phyloP scores from a whole-genome alignment of 92 coral and sea anemone species.

The Actinernus sp. region DNA sequence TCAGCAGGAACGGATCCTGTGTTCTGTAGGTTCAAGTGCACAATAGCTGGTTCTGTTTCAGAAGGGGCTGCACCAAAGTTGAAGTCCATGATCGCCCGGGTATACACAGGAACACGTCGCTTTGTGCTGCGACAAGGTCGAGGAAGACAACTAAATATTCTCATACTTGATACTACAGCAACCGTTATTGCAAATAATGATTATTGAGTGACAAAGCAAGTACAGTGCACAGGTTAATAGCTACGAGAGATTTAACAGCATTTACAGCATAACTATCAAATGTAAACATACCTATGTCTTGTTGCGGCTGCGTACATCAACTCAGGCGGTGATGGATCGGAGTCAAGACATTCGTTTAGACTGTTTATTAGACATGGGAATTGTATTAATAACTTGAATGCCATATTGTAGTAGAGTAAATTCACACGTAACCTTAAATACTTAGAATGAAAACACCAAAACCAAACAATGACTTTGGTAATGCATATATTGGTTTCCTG shows the following conservation, averaged over 20 bases:
- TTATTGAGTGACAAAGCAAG: no score
- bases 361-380: constrained; percentile 31
- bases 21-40: constrained; percentile 86
- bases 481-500: no score
- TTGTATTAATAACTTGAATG: not conserved
- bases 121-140: constrained; percentile 74
- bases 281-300: constrained; percentile 77
- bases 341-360: constrained; percentile 90
- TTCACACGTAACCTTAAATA: not conserved
- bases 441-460: no score
- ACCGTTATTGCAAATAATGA: not conserved
- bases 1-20: constrained; percentile 93
- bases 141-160: no score
- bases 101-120: constrained; percentile 93
- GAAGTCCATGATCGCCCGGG: constrained; percentile 94
- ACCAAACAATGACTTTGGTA: no score
- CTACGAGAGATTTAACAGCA: no score
- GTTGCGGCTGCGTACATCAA: constrained; percentile 92
- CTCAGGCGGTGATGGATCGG: constrained; percentile 96
- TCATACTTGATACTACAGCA: no score
- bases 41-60: constrained; percentile 70
- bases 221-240: no score
- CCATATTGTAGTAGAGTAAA: no score
- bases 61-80: constrained; percentile 92
- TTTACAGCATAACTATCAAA: no score